phyloP scores from a whole-genome alignment of 1,140 invertebrate genomes.

The Scaptomyza graminum region DNA sequence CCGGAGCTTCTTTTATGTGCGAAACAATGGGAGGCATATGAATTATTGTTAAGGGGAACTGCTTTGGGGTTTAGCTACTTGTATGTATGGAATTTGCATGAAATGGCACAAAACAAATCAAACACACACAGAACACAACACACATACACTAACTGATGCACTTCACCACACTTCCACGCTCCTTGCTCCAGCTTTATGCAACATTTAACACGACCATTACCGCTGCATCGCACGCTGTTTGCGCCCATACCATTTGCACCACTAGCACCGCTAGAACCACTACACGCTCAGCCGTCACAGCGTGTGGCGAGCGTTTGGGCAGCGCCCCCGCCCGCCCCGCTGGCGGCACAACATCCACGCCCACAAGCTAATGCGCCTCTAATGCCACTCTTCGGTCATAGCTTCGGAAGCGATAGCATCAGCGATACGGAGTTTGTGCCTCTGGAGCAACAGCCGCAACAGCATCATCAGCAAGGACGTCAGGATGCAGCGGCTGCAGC shows the following conservation, averaged over 20 bases:
- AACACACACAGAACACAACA: constrained; percentile 39
- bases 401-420: constrained; percentile 36
- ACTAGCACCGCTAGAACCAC: constrained; percentile 64
- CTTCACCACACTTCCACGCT: constrained; percentile 32
- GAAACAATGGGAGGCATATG: constrained; percentile 68
- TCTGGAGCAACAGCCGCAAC: constrained; percentile 66
- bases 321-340: constrained; percentile 47
- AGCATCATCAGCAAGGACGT: constrained; percentile 57
- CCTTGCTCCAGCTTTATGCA: constrained; percentile 70
- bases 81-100: constrained; percentile 57
- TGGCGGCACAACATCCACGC: constrained; percentile 48
- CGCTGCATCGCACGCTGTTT: constrained; percentile 69
- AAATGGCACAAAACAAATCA: constrained; percentile 34
- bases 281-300: constrained; percentile 68
- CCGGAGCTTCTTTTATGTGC: constrained; percentile 68
- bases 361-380: constrained; percentile 54
- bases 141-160: constrained; percentile 56
- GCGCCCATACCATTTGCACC: constrained; percentile 62
- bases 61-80: constrained; percentile 39
- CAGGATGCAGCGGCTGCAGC: constrained; percentile 33
- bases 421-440: constrained; percentile 75
- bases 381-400: constrained; percentile 62
- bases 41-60: constrained; percentile 62
- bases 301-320: constrained; percentile 65
- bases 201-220: constrained; percentile 75